Evolutionary conservation across 2,797 vertebrate species (phyloP), one percentile per base, ranked within the genome.

Genomic region (Enteromius unitaeniatus): DNA sequence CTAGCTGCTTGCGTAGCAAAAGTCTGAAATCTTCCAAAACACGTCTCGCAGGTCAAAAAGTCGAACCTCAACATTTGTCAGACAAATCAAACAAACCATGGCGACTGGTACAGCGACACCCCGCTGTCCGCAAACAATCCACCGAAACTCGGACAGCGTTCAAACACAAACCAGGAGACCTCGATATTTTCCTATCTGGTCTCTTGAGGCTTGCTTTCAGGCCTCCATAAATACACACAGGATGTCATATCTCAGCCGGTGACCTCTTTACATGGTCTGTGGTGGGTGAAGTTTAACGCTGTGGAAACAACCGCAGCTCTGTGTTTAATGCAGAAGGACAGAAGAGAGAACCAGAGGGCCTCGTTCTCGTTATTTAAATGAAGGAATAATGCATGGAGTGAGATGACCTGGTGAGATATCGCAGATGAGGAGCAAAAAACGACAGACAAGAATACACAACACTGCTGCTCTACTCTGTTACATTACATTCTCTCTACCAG

Each of bases 321-420:
- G 70, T 76, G 69, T 47, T 37, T 70, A 37, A 85, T 37, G 62
- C 47, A 69, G 80, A 26, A 42, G 34, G 73, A 62, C 34, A 74
- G 42, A 19, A 37, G 74, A 78, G 75, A 62, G 21, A 58, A 62
- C 19, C 23, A 58, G 64, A 78, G 17, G 28, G 15, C 4, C 10
- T 4, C 14, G 17, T 68, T 72, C 65, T 69, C 72, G 58, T n/a
- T 64, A 84, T 80, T 84, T 86, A 84, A 81, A 84, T 81, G 62
- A 82, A 74, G 89, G 84, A 84, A 78, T 81, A 83, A 79, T 89
- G 87, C 86, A 82, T 80, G 89, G 55, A 76, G 84, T 82, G 79
- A 87, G 81, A 85, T 65, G 60, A 37, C 37, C 64, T 68, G 73
- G 75, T 69, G 86, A 78, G 86, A 80, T 78, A 81, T 28, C 47